These are phyloP conservation scores for Samia ricini DNA, from an alignment of 1,140 invertebrate species.

Conservation along the genomic window DNA sequence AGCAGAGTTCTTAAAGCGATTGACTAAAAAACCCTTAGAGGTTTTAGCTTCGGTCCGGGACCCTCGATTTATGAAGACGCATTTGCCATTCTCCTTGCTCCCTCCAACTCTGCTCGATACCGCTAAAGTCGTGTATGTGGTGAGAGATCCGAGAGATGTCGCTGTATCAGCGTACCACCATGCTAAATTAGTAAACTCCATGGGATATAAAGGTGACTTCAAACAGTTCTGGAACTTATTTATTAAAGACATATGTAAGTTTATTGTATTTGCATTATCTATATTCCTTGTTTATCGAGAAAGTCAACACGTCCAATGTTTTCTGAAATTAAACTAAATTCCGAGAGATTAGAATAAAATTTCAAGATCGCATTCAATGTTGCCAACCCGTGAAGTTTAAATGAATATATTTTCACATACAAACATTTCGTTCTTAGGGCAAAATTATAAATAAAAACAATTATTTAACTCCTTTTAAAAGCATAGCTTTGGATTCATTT, in stretches of 20 bases:
- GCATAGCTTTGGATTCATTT: too few relatives aligned
- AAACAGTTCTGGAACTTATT: slow-evolving; percentile 19
- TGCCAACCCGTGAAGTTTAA: too few relatives aligned
- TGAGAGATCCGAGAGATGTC: slow-evolving; percentile 81
- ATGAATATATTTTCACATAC: too few relatives aligned
- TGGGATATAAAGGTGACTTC: slow-evolving; percentile 2
- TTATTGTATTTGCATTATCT: too few relatives aligned
- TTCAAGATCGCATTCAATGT: too few relatives aligned
- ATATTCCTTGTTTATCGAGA: too few relatives aligned
- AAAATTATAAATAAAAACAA: too few relatives aligned
- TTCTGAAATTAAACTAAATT: too few relatives aligned
- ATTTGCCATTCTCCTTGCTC: slow-evolving; percentile 83
- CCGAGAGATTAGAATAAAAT: too few relatives aligned
- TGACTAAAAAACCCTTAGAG: neutral
- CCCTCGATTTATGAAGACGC: slow-evolving; percentile 84
- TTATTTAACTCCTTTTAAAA: too few relatives aligned
- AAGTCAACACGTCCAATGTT: too few relatives aligned
- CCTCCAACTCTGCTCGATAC: slow-evolving; percentile 60
- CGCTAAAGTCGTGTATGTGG: slow-evolving; percentile 83
- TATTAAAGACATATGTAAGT: slow-evolving; percentile 9
- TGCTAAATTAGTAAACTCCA: neutral
- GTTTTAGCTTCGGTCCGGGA: neutral
- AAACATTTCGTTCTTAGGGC: too few relatives aligned
- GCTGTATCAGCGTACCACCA: slow-evolving; percentile 14
- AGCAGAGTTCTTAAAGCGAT: neutral